These are phyloP conservation scores for Crocidura indochinensis DNA, from an alignment of 2,797 vertebrate species.

Conservation along the genomic window DNA sequence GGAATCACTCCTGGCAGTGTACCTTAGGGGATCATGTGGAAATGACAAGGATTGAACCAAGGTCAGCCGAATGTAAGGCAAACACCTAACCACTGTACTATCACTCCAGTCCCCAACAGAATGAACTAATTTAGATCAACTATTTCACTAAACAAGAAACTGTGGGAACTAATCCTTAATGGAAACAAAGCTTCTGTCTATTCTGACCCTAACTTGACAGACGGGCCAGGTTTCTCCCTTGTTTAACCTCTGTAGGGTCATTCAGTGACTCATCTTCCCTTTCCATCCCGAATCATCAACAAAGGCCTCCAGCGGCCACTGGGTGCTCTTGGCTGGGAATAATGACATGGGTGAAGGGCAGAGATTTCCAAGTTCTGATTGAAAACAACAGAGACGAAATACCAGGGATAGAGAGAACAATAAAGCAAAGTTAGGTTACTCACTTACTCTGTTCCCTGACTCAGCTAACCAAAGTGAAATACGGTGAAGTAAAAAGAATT, in stretches of 20 bases:
- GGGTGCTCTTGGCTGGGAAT: background rate
- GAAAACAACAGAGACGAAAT: background rate
- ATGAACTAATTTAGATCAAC: too few species aligned
- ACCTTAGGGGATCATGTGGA: too few species aligned
- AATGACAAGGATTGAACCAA: too few species aligned
- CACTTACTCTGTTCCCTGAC: background rate
- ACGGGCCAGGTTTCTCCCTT: background rate
- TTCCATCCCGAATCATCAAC: background rate
- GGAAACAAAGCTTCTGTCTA: background rate
- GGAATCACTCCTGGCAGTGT: too few species aligned
- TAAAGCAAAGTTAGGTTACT: fast-evolving
- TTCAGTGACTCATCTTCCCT: background rate
- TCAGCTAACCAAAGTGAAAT: background rate
- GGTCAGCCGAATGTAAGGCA: too few species aligned
- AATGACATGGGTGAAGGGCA: background rate
- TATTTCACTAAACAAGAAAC: conserved; percentile 21
- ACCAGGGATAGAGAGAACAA: background rate
- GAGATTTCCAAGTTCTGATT: background rate
- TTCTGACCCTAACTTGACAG: background rate
- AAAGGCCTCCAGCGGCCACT: background rate
- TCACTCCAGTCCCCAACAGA: too few species aligned
- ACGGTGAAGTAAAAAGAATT: background rate
- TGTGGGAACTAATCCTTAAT: background rate
- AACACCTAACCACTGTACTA: too few species aligned
- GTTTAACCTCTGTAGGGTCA: background rate